Evolutionary conservation across 1,140 invertebrate genomes (phyloP).

Genomic region (Aricia agestis): DNA sequence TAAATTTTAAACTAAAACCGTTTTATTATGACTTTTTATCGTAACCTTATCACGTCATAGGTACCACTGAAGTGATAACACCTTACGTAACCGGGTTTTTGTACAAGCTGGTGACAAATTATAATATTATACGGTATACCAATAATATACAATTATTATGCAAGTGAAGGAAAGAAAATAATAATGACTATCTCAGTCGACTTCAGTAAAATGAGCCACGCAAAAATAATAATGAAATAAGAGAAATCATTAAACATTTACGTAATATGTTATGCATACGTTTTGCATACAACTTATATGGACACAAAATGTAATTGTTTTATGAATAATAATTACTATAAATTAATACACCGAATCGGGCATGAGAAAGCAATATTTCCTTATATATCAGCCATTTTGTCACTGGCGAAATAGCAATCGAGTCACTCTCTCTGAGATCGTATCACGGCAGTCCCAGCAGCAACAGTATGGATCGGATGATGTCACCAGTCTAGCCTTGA

Average conservation of each 20-base stretch:
- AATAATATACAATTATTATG: too few relatives aligned
- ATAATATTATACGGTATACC: slow-evolving; percentile 18
- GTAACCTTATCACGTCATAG: slow-evolving; percentile 23
- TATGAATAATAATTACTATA: slow-evolving; percentile 4
- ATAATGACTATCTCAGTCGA: neutral
- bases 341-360: neutral
- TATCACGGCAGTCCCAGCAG: slow-evolving; percentile 32
- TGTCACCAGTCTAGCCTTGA: slow-evolving; percentile 66
- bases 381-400: neutral
- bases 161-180: too few relatives aligned
- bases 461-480: slow-evolving; percentile 47
- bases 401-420: slow-evolving; percentile 25
- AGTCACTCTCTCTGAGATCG: neutral
- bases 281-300: neutral
- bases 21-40: slow-evolving; percentile 8
- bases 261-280: slow-evolving; percentile 34
- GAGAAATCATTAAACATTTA: slow-evolving; percentile 18
- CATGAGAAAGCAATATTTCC: slow-evolving; percentile 3
- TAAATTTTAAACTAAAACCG: neutral
- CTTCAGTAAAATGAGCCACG: neutral
- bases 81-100: slow-evolving; percentile 26
- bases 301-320: slow-evolving; percentile 7
- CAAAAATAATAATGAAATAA: neutral
- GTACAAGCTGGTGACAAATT: slow-evolving; percentile 12
- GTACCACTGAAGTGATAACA: neutral